Evolutionary conservation across 2,113 vertebrate genomes (phyloP), one percentile per base, ranked within the genome.

Genomic region (Empidonax traillii): DNA sequence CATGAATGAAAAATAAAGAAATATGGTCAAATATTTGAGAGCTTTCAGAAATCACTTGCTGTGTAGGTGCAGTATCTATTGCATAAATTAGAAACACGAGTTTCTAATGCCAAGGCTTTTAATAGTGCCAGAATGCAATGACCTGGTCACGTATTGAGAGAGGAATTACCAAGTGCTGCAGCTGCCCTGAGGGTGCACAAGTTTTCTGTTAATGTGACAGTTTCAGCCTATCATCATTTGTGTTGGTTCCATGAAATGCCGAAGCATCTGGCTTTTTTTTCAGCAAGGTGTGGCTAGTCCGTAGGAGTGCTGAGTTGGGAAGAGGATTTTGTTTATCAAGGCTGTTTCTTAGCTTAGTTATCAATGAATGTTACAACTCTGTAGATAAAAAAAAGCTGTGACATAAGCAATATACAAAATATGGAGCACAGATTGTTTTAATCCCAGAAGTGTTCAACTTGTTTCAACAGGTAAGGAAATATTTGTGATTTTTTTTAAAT

Each of bases 391-490:
- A 66, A 9, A 71, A 82, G 25, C 81, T 85, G 20, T 46, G 76
- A 61, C 44, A 10, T 82, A 47, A 90, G 66, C 87, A 78, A 43
- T 16, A 2, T 78, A 92, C 55, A 84, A 77, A 94, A 72, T 3
- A 43, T 6, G 24, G 72, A 92, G 75, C 52, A 74, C 25, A 55
- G 78, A 88, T 71, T 83, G 77, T 88, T 95, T 96, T 93, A 93
- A 95, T 93, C 87, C 90, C 28, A 23, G 27, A 85, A 87, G 56
- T 33, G 71, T 90, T 95, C 58, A 25, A 58, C 69, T 85, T 33
- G 2, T 69, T 79, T 85, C 37, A 41, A 80, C 78, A 87, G 51
- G 59, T 61, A 71, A 66, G 51, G 62, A 82, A 55, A 91, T 65
- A 35, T 37, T 83, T 80, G 63, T 92, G 13, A 78, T 37, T 55